Conservation (phyloP, 2,113 vertebrate species). For the Kryptolebias marmoratus region DNA sequence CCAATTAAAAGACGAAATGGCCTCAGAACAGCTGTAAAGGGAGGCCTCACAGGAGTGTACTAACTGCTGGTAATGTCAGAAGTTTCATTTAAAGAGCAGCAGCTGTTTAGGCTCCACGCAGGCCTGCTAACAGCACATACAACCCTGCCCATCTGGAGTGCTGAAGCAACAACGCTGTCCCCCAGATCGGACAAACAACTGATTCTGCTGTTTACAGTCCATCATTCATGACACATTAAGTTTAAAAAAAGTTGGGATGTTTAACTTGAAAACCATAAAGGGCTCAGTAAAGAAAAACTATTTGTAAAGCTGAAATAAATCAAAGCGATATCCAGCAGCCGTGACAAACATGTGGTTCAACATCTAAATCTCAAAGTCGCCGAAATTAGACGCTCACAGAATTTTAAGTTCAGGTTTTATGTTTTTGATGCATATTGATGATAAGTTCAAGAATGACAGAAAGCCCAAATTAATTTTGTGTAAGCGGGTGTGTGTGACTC, state of each 20-base stretch:
- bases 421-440: neutral
- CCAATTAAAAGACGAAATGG: conserved; percentile 79
- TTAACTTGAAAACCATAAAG: conserved; percentile 13
- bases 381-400: conserved; percentile 27
- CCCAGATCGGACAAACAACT: neutral
- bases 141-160: conserved; percentile 73
- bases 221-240: conserved; percentile 6
- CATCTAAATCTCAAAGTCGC: conserved; percentile 21
- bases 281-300: neutral
- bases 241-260: conserved; percentile 14
- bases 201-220: conserved; percentile 12
- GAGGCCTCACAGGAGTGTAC: conserved; percentile 77
- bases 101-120: conserved; percentile 74
- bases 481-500: neutral
- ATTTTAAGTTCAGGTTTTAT: neutral
- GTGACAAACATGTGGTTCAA: conserved; percentile 27
- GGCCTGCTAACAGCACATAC: conserved; percentile 59
- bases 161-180: conserved; percentile 30
- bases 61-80: conserved; percentile 81
- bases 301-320: neutral
- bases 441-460: conserved; percentile 11
- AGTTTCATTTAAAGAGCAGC: conserved; percentile 81
- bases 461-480: neutral
- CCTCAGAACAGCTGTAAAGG: conserved; percentile 81
- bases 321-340: conserved; percentile 11